Evolutionary conservation across 2,113 vertebrate genomes (phyloP).

Genomic region (Brachyhypopomus gauderio): DNA sequence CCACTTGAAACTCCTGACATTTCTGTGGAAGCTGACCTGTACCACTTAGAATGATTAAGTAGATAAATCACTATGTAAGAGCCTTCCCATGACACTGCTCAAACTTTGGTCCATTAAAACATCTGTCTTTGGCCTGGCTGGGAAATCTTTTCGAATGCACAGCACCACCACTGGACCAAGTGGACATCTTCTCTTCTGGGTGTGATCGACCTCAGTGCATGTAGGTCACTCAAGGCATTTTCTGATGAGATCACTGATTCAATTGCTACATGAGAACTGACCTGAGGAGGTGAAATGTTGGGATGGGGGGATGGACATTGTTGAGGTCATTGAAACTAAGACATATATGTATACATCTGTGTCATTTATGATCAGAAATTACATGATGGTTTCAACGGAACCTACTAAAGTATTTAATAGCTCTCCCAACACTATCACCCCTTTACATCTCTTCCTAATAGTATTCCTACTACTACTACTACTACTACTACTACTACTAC

Average conservation of each 20-base stretch:
- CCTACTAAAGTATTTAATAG: background rate
- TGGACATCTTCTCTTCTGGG: conserved; percentile 14
- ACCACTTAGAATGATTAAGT: no score
- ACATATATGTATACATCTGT: background rate
- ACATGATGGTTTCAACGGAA: background rate
- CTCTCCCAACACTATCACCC: no score
- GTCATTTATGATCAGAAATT: background rate
- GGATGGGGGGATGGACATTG: conserved; percentile 64
- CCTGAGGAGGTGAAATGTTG: conserved; percentile 70
- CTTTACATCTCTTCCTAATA: no score
- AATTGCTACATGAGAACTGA: conserved; percentile 71
- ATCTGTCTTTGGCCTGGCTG: no score
- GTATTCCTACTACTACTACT: no score
- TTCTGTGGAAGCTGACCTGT: background rate
- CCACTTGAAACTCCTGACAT: background rate
- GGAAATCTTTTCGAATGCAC: no score
- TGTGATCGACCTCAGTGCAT: conserved; percentile 54
- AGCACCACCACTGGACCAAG: background rate
- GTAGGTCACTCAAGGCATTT: conserved; percentile 59
- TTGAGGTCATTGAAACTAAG: conserved; percentile 61
- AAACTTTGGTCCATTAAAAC: no score
- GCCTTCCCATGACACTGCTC: no score
- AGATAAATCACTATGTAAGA: no score
- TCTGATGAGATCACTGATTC: conserved; percentile 72
- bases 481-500: no score